Evolutionary conservation across 2,888 invertebrate genomes (phyloP).

Genomic region (Drosophila infuscata): DNA sequence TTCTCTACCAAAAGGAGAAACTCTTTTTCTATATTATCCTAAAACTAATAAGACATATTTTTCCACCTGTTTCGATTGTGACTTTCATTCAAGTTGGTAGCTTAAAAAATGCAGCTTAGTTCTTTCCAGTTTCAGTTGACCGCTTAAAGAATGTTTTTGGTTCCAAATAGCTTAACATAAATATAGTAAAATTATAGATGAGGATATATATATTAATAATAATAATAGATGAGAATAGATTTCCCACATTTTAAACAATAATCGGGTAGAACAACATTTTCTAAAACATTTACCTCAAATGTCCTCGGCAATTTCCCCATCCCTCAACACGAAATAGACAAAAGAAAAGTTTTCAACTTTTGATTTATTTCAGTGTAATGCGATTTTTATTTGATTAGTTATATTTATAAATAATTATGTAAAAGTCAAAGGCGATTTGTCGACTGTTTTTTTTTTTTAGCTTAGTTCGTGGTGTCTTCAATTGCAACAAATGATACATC

Average conservation of each 20-base stretch:
- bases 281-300: background rate
- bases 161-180: background rate
- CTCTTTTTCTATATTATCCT: background rate
- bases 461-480: background rate
- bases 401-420: background rate
- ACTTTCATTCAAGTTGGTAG: background rate
- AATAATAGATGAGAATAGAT: too few relatives aligned
- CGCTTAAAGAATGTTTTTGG: background rate
- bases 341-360: background rate
- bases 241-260: background rate
- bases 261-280: background rate
- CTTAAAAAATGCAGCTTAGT: background rate
- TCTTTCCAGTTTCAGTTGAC: background rate
- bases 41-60: background rate
- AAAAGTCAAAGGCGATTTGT: constrained; percentile 2
- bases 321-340: background rate
- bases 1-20: background rate
- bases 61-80: background rate
- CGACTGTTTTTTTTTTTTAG: constrained; percentile 2
- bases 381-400: constrained; percentile 24
- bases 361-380: constrained; percentile 5
- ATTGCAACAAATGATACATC: background rate
- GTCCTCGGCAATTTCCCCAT: background rate
- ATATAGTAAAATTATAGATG: background rate
- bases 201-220: too few relatives aligned